These are phyloP conservation scores for Callinectes sapidus DNA, from an alignment of 2,888 invertebrate genomes.

Conservation along the genomic window DNA sequence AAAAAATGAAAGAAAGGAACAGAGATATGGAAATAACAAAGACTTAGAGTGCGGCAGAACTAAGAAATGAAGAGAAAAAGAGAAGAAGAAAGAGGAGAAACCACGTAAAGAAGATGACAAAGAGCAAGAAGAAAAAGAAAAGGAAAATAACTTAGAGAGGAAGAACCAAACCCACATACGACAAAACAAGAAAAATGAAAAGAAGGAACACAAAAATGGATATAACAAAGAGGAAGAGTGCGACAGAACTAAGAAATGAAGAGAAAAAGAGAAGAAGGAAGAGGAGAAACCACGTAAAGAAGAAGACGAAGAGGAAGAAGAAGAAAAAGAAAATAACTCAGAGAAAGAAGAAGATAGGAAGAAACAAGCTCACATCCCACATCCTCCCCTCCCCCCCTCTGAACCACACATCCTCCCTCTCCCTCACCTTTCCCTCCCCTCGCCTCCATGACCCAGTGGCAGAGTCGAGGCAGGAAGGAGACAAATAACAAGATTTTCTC, in stretches of 20 bases:
- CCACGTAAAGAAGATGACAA: neutral
- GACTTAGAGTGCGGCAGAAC: neutral
- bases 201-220: neutral
- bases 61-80: neutral
- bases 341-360: neutral
- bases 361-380: conserved; percentile 11
- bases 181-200: neutral
- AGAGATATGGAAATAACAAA: neutral
- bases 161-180: neutral
- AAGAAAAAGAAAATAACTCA: neutral
- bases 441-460: neutral
- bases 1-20: neutral
- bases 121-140: neutral
- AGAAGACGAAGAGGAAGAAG: neutral
- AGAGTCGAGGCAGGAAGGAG: conserved; percentile 42
- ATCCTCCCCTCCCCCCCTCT: neutral
- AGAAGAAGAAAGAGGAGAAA: neutral
- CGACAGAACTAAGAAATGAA: neutral
- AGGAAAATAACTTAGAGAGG: neutral
- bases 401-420: neutral
- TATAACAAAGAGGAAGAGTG: neutral
- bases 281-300: neutral
- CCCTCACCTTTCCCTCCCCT: neutral
- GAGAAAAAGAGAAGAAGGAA: neutral
- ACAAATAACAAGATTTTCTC: conserved; percentile 49